A percentile compares a stretch with the other conserved stretches of the same genome.
Evolutionary conservation across 1,140 invertebrate genomes (phyloP).

Genomic region (Lepidostoma basale): DNA sequence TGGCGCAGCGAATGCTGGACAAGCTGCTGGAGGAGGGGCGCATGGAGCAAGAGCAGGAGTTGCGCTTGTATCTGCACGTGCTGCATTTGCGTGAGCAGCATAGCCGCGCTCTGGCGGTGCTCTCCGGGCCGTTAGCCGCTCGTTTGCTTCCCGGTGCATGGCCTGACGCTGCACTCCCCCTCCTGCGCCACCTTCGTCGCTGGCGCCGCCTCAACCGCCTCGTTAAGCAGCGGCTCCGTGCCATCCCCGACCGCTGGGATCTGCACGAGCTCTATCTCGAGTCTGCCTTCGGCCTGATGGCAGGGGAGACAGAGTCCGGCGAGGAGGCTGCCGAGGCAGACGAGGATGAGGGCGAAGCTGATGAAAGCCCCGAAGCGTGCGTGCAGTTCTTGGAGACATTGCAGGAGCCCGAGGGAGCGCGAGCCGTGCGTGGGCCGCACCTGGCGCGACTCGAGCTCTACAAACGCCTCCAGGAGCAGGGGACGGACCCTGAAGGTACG

Average conservation of each 20-base stretch:
- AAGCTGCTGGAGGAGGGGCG: slow-evolving; percentile 89
- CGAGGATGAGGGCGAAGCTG: slow-evolving; percentile 30
- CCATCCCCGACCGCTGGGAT: slow-evolving; percentile 78
- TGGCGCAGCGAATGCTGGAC: slow-evolving; percentile 86
- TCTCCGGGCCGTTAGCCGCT: slow-evolving; percentile 75
- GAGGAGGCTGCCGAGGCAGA: not conserved
- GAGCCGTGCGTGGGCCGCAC: slow-evolving; percentile 75
- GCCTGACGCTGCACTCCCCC: slow-evolving; percentile 71
- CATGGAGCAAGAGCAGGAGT: slow-evolving; percentile 92
- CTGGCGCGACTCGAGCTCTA: slow-evolving; percentile 81
- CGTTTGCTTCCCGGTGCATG: slow-evolving; percentile 67
- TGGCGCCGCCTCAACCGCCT: slow-evolving; percentile 75
- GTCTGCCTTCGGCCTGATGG: slow-evolving; percentile 66
- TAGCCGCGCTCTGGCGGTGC: slow-evolving; percentile 78
- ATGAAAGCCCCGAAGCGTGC: slow-evolving; percentile 66
- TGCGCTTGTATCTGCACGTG: slow-evolving; percentile 89
- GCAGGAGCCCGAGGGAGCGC: slow-evolving; percentile 55
- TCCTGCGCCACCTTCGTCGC: slow-evolving; percentile 73
- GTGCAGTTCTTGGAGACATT: slow-evolving; percentile 68
- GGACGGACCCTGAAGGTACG: slow-evolving; percentile 55
- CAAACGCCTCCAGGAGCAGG: slow-evolving; percentile 63
- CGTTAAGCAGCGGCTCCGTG: slow-evolving; percentile 70
- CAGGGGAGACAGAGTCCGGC: slow-evolving; percentile 38
- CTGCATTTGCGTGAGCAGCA: slow-evolving; percentile 84
- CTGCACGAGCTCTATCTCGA: slow-evolving; percentile 75